A percentile compares a stretch with the other conserved stretches of the same genome.
Conservation (phyloP, 23 tunicate species). For the Ciona savignyi region DNA sequence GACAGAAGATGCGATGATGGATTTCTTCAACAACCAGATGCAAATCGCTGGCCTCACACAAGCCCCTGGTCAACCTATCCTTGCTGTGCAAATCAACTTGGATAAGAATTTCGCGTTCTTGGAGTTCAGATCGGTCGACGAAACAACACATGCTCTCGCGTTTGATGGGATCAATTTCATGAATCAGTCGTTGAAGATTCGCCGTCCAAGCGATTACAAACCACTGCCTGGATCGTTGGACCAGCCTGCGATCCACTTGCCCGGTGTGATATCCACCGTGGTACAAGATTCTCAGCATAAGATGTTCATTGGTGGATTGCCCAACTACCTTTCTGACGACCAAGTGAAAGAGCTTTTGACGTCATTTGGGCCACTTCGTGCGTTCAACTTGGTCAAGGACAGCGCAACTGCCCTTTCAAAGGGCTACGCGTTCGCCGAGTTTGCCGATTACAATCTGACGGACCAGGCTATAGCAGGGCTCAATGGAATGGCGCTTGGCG, state of each 20-base stretch:
- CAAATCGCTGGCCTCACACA: constrained; percentile 81
- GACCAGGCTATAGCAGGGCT: constrained; percentile 96
- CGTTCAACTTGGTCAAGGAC: constrained; percentile 97
- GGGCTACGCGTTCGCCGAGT: constrained; percentile 97
- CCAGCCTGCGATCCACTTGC: constrained; percentile 50
- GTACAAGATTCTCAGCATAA: constrained; percentile 92
- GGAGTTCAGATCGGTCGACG: constrained; percentile 96
- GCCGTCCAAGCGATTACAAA: constrained; percentile 92
- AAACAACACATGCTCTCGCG: constrained; percentile 89
- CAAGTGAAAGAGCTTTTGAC: constrained; percentile 94
- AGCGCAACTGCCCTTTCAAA: constrained; percentile 79
- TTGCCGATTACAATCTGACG: constrained; percentile 64
- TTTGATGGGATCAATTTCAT: constrained; percentile 97
- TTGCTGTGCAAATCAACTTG: constrained; percentile 93
- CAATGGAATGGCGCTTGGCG: constrained; percentile 96
- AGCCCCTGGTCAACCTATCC: constrained; percentile 92
- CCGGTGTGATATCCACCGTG: constrained; percentile 64
- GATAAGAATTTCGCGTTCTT: constrained; percentile 98
- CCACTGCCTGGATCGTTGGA: constrained; percentile 83
- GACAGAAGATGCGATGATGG: constrained; percentile 99
- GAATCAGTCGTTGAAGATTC: constrained; percentile 89
- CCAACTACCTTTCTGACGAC: constrained; percentile 82
- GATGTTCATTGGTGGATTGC: constrained; percentile 85
- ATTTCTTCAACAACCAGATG: constrained; percentile 95
- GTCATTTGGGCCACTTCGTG: constrained; percentile 86